A percentile compares a stretch with the other conserved stretches of the same genome.
phyloP scores from a whole-genome alignment of 2,888 invertebrate species.

The Apodemia zela region DNA sequence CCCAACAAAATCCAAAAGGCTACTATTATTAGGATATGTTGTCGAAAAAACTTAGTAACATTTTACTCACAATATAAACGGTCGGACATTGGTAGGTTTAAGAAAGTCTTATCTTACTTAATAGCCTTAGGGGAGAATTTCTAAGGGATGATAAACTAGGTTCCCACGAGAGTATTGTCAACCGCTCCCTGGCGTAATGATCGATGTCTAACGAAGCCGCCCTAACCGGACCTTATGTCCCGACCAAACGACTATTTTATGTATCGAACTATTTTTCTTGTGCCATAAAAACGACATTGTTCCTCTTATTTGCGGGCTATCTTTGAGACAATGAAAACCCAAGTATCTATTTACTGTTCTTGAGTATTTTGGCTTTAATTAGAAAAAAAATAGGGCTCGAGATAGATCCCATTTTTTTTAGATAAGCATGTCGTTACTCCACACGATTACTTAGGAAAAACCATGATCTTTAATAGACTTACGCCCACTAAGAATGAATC shows the following conservation, averaged over 20 bases:
- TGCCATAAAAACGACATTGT: background rate
- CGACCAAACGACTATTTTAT: constrained; percentile 6
- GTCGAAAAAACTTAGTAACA: background rate
- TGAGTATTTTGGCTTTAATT: too few species aligned
- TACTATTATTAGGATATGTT: background rate
- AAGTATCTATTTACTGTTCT: too few species aligned
- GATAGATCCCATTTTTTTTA: too few species aligned
- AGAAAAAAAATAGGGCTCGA: too few species aligned
- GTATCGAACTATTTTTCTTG: constrained; percentile 7
- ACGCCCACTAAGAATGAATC: too few species aligned
- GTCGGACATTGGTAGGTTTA: constrained; percentile 10
- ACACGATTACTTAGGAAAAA: too few species aligned
- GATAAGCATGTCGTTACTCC: too few species aligned
- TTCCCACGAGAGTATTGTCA: constrained; percentile 15
- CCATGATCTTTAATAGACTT: too few species aligned
- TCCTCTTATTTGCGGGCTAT: too few species aligned
- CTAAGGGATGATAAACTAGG: constrained; percentile 12
- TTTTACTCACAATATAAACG: background rate
- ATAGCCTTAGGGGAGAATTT: constrained; percentile 15
- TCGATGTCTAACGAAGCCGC: constrained; percentile 12
- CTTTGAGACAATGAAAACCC: too few species aligned
- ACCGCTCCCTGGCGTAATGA: constrained; percentile 8
- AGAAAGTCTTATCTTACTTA: constrained; percentile 17
- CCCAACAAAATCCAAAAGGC: background rate
- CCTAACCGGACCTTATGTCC: constrained; percentile 10